A percentile compares a stretch with the other conserved stretches of the same genome.
phyloP scores from a whole-genome alignment of 2,888 invertebrate species.

The Himalopsyche anomala region DNA sequence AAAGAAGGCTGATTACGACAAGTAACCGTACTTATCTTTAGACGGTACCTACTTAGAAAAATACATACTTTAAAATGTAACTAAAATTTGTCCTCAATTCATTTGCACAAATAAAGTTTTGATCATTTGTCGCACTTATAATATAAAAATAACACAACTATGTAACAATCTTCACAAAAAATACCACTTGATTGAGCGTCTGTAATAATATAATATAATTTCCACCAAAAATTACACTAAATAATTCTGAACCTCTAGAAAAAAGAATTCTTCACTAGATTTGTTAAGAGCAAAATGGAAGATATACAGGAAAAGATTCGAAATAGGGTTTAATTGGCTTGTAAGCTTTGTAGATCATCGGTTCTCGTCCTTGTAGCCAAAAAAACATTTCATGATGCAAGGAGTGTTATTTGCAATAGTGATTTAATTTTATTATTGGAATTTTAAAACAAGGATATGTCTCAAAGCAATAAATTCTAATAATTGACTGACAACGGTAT shows the following conservation, averaged over 20 bases:
- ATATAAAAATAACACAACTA: conserved; percentile 39
- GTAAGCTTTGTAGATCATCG: too few relatives aligned
- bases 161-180: conserved; percentile 8
- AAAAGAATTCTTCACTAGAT: background rate
- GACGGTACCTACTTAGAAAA: conserved; percentile 13
- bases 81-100: conserved; percentile 10
- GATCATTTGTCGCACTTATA: background rate
- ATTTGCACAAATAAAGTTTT: background rate
- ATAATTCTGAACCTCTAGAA: background rate
- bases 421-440: too few relatives aligned
- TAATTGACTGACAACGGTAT: too few relatives aligned
- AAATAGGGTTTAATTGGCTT: too few relatives aligned
- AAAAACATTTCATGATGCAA: too few relatives aligned
- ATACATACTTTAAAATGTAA: conserved; percentile 19
- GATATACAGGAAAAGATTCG: too few relatives aligned
- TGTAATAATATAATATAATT: background rate
- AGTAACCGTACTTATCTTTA: too few relatives aligned
- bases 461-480: too few relatives aligned
- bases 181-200: conserved; percentile 24
- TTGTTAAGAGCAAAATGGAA: background rate
- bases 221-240: conserved; percentile 5
- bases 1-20: too few relatives aligned
- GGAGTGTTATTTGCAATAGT: too few relatives aligned
- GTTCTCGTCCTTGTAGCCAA: too few relatives aligned
- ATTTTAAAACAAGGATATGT: too few relatives aligned